These are phyloP conservation scores for Temnothorax ravouxi DNA, from an alignment of 2,888 invertebrate species.

Conservation along the genomic window DNA sequence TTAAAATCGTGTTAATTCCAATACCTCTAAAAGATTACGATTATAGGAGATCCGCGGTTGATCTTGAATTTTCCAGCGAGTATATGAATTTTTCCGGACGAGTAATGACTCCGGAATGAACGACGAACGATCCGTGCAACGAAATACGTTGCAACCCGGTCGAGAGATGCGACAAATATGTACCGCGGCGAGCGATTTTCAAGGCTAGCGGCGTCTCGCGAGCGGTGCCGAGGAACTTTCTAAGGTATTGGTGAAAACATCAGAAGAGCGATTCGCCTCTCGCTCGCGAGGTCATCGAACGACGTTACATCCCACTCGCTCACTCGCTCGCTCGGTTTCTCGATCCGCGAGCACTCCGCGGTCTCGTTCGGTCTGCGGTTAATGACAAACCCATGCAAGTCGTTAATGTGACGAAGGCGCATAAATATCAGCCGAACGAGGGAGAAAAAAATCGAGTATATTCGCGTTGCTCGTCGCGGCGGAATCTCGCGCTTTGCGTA, in stretches of 20 bases:
- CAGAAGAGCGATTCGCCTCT: slow-evolving; percentile 70
- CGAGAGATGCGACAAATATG: slow-evolving; percentile 36
- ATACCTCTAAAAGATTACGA: neutral
- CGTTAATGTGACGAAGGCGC: neutral
- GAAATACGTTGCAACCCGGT: neutral
- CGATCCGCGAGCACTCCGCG: slow-evolving; percentile 37
- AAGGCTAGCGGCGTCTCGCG: slow-evolving; percentile 61
- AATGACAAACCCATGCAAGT: slow-evolving; percentile 31
- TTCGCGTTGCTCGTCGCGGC: neutral
- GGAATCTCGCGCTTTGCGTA: neutral
- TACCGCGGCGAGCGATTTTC: slow-evolving; percentile 61
- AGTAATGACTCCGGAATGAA: neutral
- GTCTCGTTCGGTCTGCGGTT: slow-evolving; percentile 4
- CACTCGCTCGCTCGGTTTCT: slow-evolving; percentile 48
- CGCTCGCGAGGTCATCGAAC: slow-evolving; percentile 73
- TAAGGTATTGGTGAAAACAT: slow-evolving; percentile 70
- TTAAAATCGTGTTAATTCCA: neutral
- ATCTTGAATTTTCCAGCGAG: neutral
- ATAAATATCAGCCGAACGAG: neutral
- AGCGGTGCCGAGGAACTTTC: slow-evolving; percentile 62
- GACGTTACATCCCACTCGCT: slow-evolving; percentile 64
- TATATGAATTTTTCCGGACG: neutral
- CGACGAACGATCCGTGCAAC: neutral
- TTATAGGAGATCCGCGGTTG: neutral
- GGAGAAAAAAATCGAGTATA: neutral